Base-by-base conservation (phyloP, 2,888 invertebrate genomes). In the Mellilla xanthometata region DNA sequence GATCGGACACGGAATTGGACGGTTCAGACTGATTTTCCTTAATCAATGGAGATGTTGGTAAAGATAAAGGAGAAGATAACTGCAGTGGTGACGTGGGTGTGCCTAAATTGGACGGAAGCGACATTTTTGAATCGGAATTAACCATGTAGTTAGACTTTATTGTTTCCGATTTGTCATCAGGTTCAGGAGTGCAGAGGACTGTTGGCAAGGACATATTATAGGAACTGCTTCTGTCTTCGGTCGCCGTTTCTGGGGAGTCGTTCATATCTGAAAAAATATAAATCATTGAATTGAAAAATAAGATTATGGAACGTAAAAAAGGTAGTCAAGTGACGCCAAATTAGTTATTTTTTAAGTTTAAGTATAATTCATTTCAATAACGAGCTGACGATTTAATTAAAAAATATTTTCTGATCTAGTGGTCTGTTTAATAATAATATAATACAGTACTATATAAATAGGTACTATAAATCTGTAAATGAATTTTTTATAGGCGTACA, bases 41-140 rank as follows among this genome's bases (percentile, higher is more conserved):
- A 48, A 63, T 67, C 40, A 79, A 78, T 23, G 87, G 87, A 5
- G 79, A 85, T 0, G 83, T 57, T 0, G 88, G 86, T 46, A 87
- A 62, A 3, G 88, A 87, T 32, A 81, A 35, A 3, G 88, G 84
- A 12, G 86, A 86, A 4, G 86, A 73, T 28, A 86, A 50, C 35
- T 68, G 68, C 26, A 84, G 56, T 4, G 85, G 87, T 26, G 84
- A 85, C 6, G 85, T 83, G 1, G 88, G 83, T 13, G 85, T 87
- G 3, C 78, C 81, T 39, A 87, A 67, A 54, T 72, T 80, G 11
- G 88, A 81, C 1, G 86, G 81, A 39, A 86, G 65, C 6, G 87
- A 86, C 50, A 77, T 59, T 46, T 87, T 85, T 1, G 86, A 87
- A 30, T 84, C 84, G 0, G 87, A 85, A 10, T 77, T 68, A n/a